Evolutionary conservation across 53 echinoderm and acorn worm species (phyloP), one percentile per base, ranked within the genome.

Genomic region (Crossaster papposus): DNA sequence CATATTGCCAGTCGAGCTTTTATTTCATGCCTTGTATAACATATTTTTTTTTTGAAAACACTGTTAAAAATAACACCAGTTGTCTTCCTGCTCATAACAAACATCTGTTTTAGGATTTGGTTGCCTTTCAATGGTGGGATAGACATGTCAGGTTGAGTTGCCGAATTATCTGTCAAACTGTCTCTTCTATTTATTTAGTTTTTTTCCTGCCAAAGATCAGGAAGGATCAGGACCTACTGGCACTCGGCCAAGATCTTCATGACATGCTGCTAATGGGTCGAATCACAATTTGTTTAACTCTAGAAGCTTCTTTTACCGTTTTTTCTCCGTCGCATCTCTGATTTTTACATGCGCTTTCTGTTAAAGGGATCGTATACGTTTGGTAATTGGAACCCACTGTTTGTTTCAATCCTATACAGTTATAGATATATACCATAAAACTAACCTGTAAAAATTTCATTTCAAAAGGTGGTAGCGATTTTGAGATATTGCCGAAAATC

Each of bases 81-180:
- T 24, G 30, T 44, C 9, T 44, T 44, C 44, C 44, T 22, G 26
- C 54, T 11, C 24, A 79, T 30, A 53, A 30, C 79, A 79, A 79
- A 30, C 79, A 79, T 54, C 51, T 55, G 26, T 30, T 14, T 29
- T 29, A 0, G 79, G 79, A 79, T 52, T n/a, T 18, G 51, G 30
- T 51, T 63, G 22, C 30, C 23, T 33, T 31, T 7, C 54, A 81
- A 18, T 44, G 9, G 54, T 20, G 23, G 62, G 81, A 81, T 81
- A 32, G 62, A 55, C 81, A 63, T 81, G 63, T 81, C 81, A 81
- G 81, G 30, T 30, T 62, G 30, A 22, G 63, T 81, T 81, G 32
- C 30, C 58, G 20, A 17, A 81, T 81, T 22, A 33, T 55, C 31
- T 17, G 54, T 30, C 63, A 30, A 58, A 81, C 32, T 64, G 13